phyloP scores from a whole-genome alignment of 1,140 invertebrate species.

The Campoletis sonorensis region DNA sequence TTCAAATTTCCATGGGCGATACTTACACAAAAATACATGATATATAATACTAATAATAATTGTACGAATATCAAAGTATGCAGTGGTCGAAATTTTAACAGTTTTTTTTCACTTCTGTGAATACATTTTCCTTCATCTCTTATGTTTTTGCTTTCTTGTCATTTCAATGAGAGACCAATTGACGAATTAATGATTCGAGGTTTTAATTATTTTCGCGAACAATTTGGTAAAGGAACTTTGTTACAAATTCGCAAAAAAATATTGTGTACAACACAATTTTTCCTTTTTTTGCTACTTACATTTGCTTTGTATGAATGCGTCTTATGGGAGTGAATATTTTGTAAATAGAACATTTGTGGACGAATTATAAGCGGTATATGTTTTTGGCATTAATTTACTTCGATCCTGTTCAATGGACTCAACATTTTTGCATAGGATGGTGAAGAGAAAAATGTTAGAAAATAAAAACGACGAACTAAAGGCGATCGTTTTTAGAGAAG shows the following conservation, averaged over 20 bases:
- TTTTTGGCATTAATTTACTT: no score
- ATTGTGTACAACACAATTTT: background rate
- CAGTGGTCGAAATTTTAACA: constrained; percentile 35
- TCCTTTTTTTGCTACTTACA: background rate
- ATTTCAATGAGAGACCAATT: background rate
- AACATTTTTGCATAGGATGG: no score
- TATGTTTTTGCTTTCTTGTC: background rate
- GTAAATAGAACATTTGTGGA: no score
- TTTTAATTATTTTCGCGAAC: background rate
- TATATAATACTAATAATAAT: constrained; percentile 59
- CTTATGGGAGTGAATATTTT: background rate
- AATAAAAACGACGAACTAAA: no score
- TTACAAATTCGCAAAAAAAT: background rate
- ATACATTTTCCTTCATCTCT: background rate
- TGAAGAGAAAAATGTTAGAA: no score
- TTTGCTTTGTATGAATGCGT: background rate
- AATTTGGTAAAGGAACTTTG: background rate
- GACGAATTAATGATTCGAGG: background rate
- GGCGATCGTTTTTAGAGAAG: background rate
- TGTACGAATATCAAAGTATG: constrained; percentile 56
- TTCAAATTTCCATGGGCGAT: constrained; percentile 18
- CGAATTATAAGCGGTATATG: no score
- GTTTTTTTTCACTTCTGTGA: constrained; percentile 17
- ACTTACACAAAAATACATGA: constrained; percentile 57
- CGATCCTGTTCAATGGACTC: no score